Base-by-base conservation (phyloP, 2,113 vertebrate species). In the Stigmatopora argus region DNA sequence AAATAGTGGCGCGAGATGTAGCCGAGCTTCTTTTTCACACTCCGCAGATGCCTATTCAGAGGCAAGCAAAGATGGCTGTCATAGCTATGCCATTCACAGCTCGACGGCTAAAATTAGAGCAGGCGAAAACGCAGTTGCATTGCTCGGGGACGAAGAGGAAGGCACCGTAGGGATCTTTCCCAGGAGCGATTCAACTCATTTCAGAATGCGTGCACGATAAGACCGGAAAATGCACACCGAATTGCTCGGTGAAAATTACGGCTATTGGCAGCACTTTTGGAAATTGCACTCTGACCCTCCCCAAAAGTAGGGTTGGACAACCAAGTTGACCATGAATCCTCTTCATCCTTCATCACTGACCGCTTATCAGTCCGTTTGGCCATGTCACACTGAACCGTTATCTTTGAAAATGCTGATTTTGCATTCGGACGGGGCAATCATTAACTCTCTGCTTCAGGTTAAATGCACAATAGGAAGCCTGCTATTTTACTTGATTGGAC, bases 21-120 rank as follows among this genome's bases (percentile, higher is more conserved):
- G 71, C 70, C 55, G 67, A 69, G n/a, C 52, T 48, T 70, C 73
- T 80, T 65, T 72, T 81, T 62, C 77, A 78, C 77, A 75, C 78
- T 82, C 77, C 61, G 77, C 63, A 73, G 75, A 86, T 75, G 77
- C 72, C 85, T 86, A 13, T 82, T 83, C 67, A 84, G 79, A 73
- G 66, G 59, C 76, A 80, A 78, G 83, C 86, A 88, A 89, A 87
- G 86, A 87, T 89, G 88, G 88, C 88, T 77, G 85, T 89, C 86
- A 87, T 90, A 86, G 85, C 79, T 89, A 88, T 84, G 86, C 86
- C 77, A 77, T 80, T 85, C 85, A 81, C 81, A 80, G 86, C 85
- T 81, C 78, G 61, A 64, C 48, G 17, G 75, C 89, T 91, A 92
- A 91, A 91, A 87, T 91, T 91, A 91, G 89, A 85, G 75, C 78